Evolutionary conservation across 2,888 invertebrate species (phyloP), one percentile per base, ranked within the genome.

Genomic region (Branchipolynoe longqiensis): DNA sequence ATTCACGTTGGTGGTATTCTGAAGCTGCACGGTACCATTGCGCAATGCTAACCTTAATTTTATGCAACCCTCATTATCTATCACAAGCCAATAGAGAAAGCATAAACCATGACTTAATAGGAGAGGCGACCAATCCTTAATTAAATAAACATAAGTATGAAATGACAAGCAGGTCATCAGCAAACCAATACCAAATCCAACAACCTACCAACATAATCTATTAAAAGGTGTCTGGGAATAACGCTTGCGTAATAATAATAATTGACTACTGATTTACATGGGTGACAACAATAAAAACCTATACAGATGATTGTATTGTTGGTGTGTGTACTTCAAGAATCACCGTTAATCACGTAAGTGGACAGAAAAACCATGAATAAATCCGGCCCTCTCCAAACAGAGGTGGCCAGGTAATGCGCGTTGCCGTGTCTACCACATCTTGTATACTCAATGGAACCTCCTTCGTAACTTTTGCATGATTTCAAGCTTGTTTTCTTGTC

Each of bases 381-480:
- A 8, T 48, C 18, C 8, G 48, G 48, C 48, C 48, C 18, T 48
- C 8, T 48, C 8, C 48, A 48, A 8, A n/a, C n/a, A n/a, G n/a
- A n/a, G n/a, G n/a, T n/a, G n/a, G n/a, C n/a, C n/a, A n/a, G 8
- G 18, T 48, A 48, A 8, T 48, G 48, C 8, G 8, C 48, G 8
- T 48, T 48, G 8, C 48, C 8, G 8, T 48, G 48, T 18, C 48
- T 48, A 48, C 18, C 8, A 48, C 48, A 48, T n/a, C n/a, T n/a
- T n/a, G n/a, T n/a, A n/a, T n/a, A n/a, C n/a, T n/a, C n/a, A n/a
- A n/a, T n/a, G n/a, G n/a, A n/a, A n/a, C n/a, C n/a, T n/a, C n/a
- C 69, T 36, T 38, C 36, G 12, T 33, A 69, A 69, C 36, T 69
- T 69, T 69, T 69, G 69, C 69, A 69, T 69, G 69, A 69, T 36